These are phyloP conservation scores for Cylindroiulus punctatus DNA, from an alignment of 2,888 invertebrate genomes.

Conservation along the genomic window DNA sequence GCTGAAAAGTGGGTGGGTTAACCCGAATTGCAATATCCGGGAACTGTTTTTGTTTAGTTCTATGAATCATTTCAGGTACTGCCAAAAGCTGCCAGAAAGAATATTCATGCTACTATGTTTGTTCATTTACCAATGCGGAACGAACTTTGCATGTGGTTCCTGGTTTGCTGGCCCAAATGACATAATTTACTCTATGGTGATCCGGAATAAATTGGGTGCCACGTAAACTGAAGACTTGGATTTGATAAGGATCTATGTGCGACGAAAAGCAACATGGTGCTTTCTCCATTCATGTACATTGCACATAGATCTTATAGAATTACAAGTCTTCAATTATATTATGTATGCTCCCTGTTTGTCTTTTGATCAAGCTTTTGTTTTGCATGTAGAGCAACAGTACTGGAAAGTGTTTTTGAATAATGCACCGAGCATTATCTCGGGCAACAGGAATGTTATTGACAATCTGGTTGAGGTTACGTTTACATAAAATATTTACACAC, in stretches of 20 bases:
- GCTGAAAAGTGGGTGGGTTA: background rate
- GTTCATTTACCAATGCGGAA: background rate
- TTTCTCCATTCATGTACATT: too few species aligned
- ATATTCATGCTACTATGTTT: background rate
- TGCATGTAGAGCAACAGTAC: background rate
- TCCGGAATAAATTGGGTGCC: background rate
- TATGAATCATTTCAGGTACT: background rate
- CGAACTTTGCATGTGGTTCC: background rate
- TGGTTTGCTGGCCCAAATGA: background rate
- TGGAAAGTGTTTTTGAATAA: background rate
- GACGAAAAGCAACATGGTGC: too few species aligned
- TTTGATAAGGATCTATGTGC: too few species aligned
- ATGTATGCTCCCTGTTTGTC: background rate
- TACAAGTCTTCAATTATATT: too few species aligned
- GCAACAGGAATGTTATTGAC: background rate
- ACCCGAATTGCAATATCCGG: background rate
- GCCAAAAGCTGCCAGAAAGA: background rate
- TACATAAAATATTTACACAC: background rate
- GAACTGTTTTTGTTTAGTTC: background rate
- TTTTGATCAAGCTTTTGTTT: background rate
- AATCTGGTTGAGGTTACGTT: background rate
- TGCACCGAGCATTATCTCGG: background rate
- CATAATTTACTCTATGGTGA: background rate
- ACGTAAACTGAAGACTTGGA: too few species aligned
- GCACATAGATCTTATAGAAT: too few species aligned